Evolutionary conservation across 1,140 invertebrate genomes (phyloP), one percentile per base, ranked within the genome.

Genomic region (Paralvinella palmiformis): DNA sequence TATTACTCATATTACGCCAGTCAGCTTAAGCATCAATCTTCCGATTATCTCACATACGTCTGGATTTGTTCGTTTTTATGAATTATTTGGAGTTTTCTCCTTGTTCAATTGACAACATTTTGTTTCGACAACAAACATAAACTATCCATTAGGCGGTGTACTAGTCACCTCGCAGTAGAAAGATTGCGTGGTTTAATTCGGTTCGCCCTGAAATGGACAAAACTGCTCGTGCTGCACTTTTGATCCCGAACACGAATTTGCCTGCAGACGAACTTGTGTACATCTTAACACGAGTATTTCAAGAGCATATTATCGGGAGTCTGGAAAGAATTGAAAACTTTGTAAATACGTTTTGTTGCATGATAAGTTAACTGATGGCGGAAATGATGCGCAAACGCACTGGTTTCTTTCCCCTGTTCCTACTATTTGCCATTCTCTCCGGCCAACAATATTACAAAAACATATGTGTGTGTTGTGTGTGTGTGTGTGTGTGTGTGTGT

Each of bases 401-500:
- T 52, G 24, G 48, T 1, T 27, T 22, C 24, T 10, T 22, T 27
- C 10, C 10, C 48, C 6, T 22, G 48, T 27, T 22, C 24, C 10
- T 29, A 22, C 10, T 22, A 29, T 2, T 29, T 29, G 24, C 48
- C 10, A n/a, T 22, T 22, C 48, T n/a, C n/a, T n/a, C n/a, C n/a
- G n/a, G n/a, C n/a, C n/a, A 10, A 27, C 48, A 52, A 52, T 1
- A 29, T 22, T 29, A 52, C 48, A 17, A 29, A 52, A 2, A n/a
- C 1, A 27, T 50, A 17, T 59, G 63, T 45, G 15, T 29, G 36
- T 59, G 56, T 52, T 59, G 33, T 24, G 29, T 41, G 20, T 45
- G 62, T 59, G 33, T 1, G 31, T 37, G 55, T 24, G 36, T 59
- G 41, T 53, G 45, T 56, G 61, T 55, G 48, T 62, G 61, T 56